Percentiles rank a stretch among this genome's conserved stretches.
These are phyloP conservation scores for Trilocha varians DNA, from an alignment of 2,888 invertebrate species.

Conservation along the genomic window DNA sequence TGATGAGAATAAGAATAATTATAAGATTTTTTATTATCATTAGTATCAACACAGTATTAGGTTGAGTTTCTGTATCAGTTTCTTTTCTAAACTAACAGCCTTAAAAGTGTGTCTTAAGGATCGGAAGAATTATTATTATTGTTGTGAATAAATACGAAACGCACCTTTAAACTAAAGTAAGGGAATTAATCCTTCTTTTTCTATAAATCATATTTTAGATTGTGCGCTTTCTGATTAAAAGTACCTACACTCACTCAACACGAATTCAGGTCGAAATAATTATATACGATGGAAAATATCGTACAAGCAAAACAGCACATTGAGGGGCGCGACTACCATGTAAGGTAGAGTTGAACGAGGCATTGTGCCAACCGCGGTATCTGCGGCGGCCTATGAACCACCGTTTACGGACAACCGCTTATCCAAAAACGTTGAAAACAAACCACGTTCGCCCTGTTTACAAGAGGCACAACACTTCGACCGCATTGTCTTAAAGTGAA, in stretches of 20 bases:
- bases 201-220: too few relatives aligned
- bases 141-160: too few relatives aligned
- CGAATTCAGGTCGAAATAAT: neutral
- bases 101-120: too few relatives aligned
- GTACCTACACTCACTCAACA: neutral
- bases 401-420: constrained; percentile 64
- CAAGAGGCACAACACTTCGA: constrained; percentile 60
- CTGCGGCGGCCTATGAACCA: constrained; percentile 57
- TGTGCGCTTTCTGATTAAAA: too few relatives aligned
- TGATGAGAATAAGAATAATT: too few relatives aligned
- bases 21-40: too few relatives aligned
- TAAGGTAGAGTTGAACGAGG: constrained; percentile 52
- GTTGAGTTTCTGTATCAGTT: too few relatives aligned
- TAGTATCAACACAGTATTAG: too few relatives aligned
- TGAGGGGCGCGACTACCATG: constrained; percentile 50
- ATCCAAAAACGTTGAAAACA: constrained; percentile 71
- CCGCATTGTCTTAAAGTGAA: constrained; percentile 65
- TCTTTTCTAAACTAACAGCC: too few relatives aligned
- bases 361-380: constrained; percentile 59
- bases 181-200: too few relatives aligned
- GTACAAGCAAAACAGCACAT: constrained; percentile 41
- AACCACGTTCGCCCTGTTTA: constrained; percentile 61
- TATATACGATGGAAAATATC: constrained; percentile 31
- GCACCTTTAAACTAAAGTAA: too few relatives aligned
- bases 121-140: too few relatives aligned